phyloP scores from a whole-genome alignment of 2,113 vertebrate species.

The Helogale parvula region DNA sequence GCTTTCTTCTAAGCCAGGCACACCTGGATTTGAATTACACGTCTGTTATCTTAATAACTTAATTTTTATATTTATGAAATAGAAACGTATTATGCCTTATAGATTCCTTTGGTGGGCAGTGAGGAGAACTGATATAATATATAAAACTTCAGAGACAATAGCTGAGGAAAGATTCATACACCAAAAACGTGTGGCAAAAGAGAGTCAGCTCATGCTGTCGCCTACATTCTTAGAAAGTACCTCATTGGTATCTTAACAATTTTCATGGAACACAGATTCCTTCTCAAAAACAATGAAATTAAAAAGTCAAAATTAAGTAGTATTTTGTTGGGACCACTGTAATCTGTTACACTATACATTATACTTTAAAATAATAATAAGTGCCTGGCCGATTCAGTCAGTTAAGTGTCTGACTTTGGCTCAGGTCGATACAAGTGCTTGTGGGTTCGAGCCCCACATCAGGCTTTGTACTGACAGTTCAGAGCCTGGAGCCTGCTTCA shows the following conservation, averaged over 20 bases:
- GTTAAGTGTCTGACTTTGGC: no score
- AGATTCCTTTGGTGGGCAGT: neutral
- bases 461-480: no score
- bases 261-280: neutral
- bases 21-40: neutral
- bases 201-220: neutral
- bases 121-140: neutral
- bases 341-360: neutral
- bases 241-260: neutral
- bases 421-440: no score
- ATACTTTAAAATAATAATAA: slow-evolving; percentile 15
- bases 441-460: no score
- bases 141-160: neutral
- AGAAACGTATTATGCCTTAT: neutral
- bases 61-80: slow-evolving; percentile 4
- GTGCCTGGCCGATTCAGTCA: no score
- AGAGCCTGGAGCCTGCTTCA: no score
- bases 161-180: neutral
- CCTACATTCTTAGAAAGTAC: neutral
- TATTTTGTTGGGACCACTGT: neutral
- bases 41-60: neutral
- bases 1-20: neutral
- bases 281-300: neutral
- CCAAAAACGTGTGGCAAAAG: neutral
- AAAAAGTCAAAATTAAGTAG: neutral